Base-by-base conservation (phyloP, 2,797 vertebrate species). In the Falco biarmicus region DNA sequence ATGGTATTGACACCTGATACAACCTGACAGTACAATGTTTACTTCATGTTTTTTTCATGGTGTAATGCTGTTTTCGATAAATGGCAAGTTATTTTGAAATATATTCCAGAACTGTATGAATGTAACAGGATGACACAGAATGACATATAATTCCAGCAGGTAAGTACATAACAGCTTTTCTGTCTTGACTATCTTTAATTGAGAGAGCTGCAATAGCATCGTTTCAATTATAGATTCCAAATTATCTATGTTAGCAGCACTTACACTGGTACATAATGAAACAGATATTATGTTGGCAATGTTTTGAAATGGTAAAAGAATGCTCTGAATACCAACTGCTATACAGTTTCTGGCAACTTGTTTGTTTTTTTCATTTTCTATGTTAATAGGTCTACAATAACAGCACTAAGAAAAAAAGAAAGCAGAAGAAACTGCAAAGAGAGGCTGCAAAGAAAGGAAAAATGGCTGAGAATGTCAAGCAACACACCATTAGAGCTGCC, bases 221-320 rank as follows among this genome's bases (percentile, higher is more conserved):
- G 88, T 94, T 97, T 97, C 93, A 97, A 85, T 97, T 97, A 95
- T 86, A 95, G 95, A 95, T 95, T 95, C 75, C 88, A 96, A 97
- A 96, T 96, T 90, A 97, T 94, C 89, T 84, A 5, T 34, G 89
- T 81, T 95, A 93, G 93, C 91, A 95, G 92, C 93, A 87, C 69
- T 96, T 97, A 95, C 37, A 78, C 64, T 95, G 92, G 91, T 69
- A 95, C 78, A 88, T 88, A 96, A 97, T 89, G 94, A 94, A 97
- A 95, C 89, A 93, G 90, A 84, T 93, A 97, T 63, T 69, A 75
- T 37, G 84, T 68, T 92, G 84, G 92, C 87, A 95, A 92, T 81
- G 84, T 84, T 89, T 93, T 94, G 90, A 96, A 94, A 93, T 78
- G 85, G 74, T 90, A 94, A 93, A 93, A 94, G 91, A 97, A 94